Conservation (phyloP, 2,888 invertebrate genomes). For the Lymantria monacha region DNA sequence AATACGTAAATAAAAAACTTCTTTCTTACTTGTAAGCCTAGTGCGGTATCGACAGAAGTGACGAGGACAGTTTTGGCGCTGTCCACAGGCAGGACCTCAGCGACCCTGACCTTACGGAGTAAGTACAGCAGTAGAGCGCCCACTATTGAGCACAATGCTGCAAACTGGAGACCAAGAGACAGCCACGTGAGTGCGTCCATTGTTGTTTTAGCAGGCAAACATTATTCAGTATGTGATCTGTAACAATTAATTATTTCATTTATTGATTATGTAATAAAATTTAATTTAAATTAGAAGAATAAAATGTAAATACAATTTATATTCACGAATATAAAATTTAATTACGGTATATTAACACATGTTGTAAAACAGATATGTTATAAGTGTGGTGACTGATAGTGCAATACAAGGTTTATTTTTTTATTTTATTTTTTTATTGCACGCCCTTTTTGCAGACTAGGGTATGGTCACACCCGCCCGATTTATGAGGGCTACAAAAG, state of each 20-base stretch:
- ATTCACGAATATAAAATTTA: too few species aligned
- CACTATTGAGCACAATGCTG: conserved; percentile 91
- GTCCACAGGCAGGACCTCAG: conserved; percentile 80
- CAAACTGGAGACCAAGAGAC: conserved; percentile 89
- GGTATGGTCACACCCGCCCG: too few species aligned
- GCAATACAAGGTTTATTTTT: too few species aligned
- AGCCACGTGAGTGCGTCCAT: conserved; percentile 93
- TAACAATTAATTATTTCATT: conserved; percentile 41
- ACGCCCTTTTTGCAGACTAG: too few species aligned
- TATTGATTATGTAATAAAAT: background rate
- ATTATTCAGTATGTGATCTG: conserved; percentile 56
- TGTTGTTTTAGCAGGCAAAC: conserved; percentile 47
- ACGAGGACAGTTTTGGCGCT: conserved; percentile 89
- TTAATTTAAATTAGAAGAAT: background rate
- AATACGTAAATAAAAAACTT: background rate
- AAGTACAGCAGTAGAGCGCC: conserved; percentile 91
- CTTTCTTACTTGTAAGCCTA: conserved; percentile 88
- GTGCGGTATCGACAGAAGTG: conserved; percentile 90
- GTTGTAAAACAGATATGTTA: too few species aligned
- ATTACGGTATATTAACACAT: background rate
- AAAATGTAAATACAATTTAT: too few species aligned
- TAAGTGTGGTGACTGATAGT: too few species aligned
- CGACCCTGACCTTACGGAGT: conserved; percentile 87
- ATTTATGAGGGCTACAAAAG: too few species aligned
- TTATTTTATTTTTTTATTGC: too few species aligned